These are phyloP conservation scores for Euura lappo DNA, from an alignment of 1,140 invertebrate species.

Conservation along the genomic window DNA sequence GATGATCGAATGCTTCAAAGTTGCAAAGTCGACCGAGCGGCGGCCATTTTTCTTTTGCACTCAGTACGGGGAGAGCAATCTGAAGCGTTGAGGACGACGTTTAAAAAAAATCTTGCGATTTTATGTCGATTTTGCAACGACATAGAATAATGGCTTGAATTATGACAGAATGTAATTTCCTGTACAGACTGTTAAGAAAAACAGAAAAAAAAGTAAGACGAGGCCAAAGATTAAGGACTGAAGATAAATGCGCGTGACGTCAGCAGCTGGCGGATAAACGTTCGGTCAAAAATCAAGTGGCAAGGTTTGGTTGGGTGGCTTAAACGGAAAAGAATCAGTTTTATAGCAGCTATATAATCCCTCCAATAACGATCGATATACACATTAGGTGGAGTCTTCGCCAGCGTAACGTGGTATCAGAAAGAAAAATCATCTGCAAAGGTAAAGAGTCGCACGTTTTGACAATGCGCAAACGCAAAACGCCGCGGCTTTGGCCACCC, in stretches of 20 bases:
- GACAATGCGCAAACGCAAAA: slow-evolving; percentile 38
- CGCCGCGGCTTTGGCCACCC: slow-evolving; percentile 21
- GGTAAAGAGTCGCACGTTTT: slow-evolving; percentile 10
- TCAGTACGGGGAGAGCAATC: too few relatives aligned
- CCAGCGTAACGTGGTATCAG: background rate
- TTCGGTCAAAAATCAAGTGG: background rate
- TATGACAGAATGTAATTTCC: too few relatives aligned
- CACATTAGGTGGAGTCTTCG: background rate
- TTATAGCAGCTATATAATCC: background rate
- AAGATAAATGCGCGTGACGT: background rate
- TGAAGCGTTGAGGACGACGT: too few relatives aligned
- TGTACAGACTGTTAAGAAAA: background rate
- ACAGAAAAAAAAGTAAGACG: background rate
- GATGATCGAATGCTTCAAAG: too few relatives aligned
- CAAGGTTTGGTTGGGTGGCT: background rate
- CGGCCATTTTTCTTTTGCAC: too few relatives aligned
- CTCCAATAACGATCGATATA: slow-evolving; percentile 1
- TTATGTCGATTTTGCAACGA: too few relatives aligned
- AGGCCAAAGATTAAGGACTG: background rate
- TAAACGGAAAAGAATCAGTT: background rate
- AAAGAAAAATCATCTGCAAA: background rate
- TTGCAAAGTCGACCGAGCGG: too few relatives aligned
- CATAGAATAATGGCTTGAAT: too few relatives aligned
- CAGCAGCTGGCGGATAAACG: background rate
- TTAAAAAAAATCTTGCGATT: too few relatives aligned